phyloP scores from a whole-genome alignment of 1,140 invertebrate genomes.

The Sycophila sp. region DNA sequence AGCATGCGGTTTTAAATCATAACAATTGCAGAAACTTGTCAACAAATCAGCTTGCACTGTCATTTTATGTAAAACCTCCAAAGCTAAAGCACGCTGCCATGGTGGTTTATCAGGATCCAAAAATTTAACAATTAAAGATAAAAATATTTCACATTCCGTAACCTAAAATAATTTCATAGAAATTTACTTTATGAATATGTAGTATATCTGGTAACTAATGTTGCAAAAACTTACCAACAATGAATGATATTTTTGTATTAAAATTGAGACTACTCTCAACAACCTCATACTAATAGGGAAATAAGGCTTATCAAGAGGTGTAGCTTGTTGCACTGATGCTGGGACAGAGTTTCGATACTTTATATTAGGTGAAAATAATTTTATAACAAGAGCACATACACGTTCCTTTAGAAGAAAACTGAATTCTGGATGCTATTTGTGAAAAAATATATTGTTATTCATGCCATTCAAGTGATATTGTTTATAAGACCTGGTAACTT shows the following conservation, averaged over 20 bases:
- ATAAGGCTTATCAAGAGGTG: conserved; percentile 88
- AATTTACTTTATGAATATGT: neutral
- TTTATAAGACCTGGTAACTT: no score
- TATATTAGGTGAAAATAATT: conserved; percentile 96
- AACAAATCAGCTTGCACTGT: conserved; percentile 88
- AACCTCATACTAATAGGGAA: conserved; percentile 97
- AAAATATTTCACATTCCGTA: conserved; percentile 98
- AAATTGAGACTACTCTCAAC: conserved; percentile 89
- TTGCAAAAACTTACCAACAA: conserved; percentile 77
- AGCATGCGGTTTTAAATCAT: conserved; percentile 92
- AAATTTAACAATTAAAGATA: conserved; percentile 96
- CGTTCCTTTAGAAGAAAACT: conserved; percentile 94
- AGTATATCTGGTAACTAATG: no score
- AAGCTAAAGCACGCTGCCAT: conserved; percentile 93
- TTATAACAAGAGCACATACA: conserved; percentile 97
- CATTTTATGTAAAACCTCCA: conserved; percentile 96
- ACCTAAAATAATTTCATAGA: conserved; percentile 68
- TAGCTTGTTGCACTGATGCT: conserved; percentile 68
- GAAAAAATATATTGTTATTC: conserved; percentile 13
- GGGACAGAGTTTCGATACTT: conserved; percentile 80
- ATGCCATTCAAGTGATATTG: no score
- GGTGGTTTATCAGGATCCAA: conserved; percentile 94
- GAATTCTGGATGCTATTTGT: conserved; percentile 88
- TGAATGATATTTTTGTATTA: conserved; percentile 94
- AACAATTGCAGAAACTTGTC: conserved; percentile 92